Evolutionary conservation across 2,888 invertebrate genomes (phyloP).

Genomic region (Himalopsyche japonica): DNA sequence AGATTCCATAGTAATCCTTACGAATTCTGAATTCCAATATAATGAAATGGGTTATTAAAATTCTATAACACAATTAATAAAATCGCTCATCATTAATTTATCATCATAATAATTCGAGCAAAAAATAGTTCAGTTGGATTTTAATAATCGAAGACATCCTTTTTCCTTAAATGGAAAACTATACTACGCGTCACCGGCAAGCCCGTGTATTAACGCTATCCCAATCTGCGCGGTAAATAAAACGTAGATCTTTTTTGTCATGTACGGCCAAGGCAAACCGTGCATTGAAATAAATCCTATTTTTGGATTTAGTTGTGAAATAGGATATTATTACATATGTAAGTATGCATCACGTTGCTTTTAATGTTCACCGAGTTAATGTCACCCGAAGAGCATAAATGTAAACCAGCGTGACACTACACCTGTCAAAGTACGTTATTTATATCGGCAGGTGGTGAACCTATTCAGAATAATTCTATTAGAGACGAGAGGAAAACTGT

Average conservation of each 20-base stretch:
- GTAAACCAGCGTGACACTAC: neutral
- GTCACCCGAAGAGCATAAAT: neutral
- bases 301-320: neutral
- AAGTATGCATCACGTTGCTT: neutral
- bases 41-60: too few species aligned
- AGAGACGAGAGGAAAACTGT: neutral
- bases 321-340: neutral
- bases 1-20: too few species aligned
- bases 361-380: neutral
- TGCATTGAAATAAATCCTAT: neutral
- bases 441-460: constrained; percentile 31
- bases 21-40: too few species aligned
- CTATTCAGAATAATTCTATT: neutral
- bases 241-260: neutral
- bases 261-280: neutral
- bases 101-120: too few species aligned
- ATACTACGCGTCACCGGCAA: neutral
- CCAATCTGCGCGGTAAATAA: neutral
- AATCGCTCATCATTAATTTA: too few species aligned
- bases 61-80: too few species aligned
- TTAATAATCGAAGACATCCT: neutral
- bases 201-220: neutral
- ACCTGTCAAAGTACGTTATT: constrained; percentile 32
- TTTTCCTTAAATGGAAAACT: neutral
- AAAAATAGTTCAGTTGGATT: neutral